phyloP scores from a whole-genome alignment of 2,797 vertebrate genomes.

The Parauchenoglanis ngamensis region DNA sequence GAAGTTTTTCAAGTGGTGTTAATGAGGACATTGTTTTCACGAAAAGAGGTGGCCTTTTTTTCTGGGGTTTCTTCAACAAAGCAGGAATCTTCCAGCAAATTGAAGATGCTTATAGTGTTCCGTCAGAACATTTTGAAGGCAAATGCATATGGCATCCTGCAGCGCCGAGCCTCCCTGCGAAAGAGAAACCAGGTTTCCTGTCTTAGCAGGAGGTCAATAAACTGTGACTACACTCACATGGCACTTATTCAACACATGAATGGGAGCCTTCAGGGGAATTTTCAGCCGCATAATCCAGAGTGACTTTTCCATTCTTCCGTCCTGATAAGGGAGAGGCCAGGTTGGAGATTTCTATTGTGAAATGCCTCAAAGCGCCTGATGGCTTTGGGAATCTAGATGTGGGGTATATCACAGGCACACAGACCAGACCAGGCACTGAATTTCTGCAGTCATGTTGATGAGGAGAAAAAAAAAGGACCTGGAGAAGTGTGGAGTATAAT shows the following conservation, averaged over 20 bases:
- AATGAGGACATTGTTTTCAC: constrained; percentile 28
- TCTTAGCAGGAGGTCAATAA: constrained; percentile 63
- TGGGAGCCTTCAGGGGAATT: constrained; percentile 54
- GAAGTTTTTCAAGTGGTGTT: constrained; percentile 37
- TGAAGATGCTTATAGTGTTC: constrained; percentile 10
- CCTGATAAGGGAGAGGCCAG: constrained; percentile 56
- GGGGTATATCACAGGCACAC: constrained; percentile 31
- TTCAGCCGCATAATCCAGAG: constrained; percentile 52
- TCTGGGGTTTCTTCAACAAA: not conserved
- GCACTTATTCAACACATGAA: constrained; percentile 63
- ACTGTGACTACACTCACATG: constrained; percentile 61
- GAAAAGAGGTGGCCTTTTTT: constrained; percentile 9
- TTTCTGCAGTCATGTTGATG: constrained; percentile 34
- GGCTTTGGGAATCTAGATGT: constrained; percentile 29
- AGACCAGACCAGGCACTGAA: constrained; percentile 29
- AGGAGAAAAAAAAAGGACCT: constrained; percentile 9
- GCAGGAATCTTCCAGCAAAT: not conserved
- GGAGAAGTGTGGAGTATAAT: constrained; percentile 21
- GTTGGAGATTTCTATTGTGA: constrained; percentile 58
- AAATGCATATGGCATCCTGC: constrained; percentile 47
- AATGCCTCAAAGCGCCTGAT: constrained; percentile 28
- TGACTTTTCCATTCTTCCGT: constrained; percentile 58
- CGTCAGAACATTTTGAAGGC: constrained; percentile 26
- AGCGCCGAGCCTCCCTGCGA: constrained; percentile 54
- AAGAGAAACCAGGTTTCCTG: constrained; percentile 59